Percentiles rank a stretch among this genome's conserved stretches.
phyloP scores from a whole-genome alignment of 2,113 vertebrate species.

The Pterophyllum scalare region DNA sequence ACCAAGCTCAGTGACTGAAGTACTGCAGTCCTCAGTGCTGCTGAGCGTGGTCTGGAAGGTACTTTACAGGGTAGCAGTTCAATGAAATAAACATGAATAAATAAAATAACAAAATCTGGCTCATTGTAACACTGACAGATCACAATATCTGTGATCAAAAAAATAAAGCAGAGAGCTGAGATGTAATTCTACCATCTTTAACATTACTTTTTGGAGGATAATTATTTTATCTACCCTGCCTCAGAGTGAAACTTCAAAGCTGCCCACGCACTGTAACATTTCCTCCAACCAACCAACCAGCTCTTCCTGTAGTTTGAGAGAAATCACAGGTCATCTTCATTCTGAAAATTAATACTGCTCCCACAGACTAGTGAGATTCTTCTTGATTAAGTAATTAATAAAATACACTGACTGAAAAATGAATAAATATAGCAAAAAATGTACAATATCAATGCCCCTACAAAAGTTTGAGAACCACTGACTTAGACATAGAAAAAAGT shows the following conservation, averaged over 20 bases:
- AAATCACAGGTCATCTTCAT: background rate
- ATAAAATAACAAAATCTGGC: background rate
- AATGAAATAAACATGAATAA: background rate
- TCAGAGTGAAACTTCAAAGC: constrained; percentile 35
- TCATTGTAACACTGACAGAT: background rate
- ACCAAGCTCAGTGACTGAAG: too few species aligned
- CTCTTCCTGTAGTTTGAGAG: constrained; percentile 3
- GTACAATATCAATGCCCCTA: background rate
- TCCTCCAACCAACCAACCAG: background rate
- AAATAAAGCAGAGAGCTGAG: background rate
- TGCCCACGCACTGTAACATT: background rate
- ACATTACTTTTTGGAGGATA: background rate
- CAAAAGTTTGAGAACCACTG: too few species aligned
- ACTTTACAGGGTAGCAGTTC: background rate
- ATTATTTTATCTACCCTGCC: background rate
- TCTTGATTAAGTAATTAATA: background rate
- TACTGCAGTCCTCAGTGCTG: too few species aligned
- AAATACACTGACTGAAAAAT: too few species aligned
- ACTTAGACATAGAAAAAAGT: too few species aligned
- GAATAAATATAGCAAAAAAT: background rate
- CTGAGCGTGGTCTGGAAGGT: too few species aligned
- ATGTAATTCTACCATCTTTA: background rate
- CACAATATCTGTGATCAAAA: background rate
- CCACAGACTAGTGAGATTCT: background rate
- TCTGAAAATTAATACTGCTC: background rate